Evolutionary conservation across 2,797 vertebrate genomes (phyloP).

Genomic region (Acipenser ruthenus): DNA sequence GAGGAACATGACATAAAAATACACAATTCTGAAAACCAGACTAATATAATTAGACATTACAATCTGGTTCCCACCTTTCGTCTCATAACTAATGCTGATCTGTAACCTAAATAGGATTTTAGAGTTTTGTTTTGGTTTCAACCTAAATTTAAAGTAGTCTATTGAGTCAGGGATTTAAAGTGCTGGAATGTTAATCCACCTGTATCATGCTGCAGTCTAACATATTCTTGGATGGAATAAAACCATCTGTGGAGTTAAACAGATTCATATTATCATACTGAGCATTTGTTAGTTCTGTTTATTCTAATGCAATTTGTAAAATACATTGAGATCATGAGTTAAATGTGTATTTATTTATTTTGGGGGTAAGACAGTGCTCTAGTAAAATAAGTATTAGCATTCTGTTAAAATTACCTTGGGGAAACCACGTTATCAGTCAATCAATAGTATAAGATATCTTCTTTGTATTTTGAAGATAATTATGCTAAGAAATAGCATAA

Average conservation of each 20-base stretch:
- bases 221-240: too few species aligned
- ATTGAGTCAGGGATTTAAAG: not conserved
- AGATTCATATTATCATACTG: too few species aligned
- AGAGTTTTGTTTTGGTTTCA: constrained; percentile 2
- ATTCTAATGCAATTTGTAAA: not conserved
- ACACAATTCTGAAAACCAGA: not conserved
- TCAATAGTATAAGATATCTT: too few species aligned
- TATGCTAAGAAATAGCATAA: not conserved
- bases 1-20: constrained; percentile 1
- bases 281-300: too few species aligned
- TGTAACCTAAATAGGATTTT: not conserved
- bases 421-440: too few species aligned
- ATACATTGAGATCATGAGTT: not conserved
- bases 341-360: not conserved
- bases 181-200: not conserved
- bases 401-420: too few species aligned
- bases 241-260: too few species aligned
- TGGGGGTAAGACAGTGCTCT: not conserved
- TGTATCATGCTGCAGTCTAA: not conserved
- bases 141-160: not conserved
- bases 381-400: too few species aligned
- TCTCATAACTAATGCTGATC: constrained; percentile 6
- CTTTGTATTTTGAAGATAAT: not conserved
- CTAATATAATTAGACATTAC: not conserved
- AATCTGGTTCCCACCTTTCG: not conserved